Base-by-base conservation (phyloP, 2,113 vertebrate genomes). In the Cromileptes altivelis region DNA sequence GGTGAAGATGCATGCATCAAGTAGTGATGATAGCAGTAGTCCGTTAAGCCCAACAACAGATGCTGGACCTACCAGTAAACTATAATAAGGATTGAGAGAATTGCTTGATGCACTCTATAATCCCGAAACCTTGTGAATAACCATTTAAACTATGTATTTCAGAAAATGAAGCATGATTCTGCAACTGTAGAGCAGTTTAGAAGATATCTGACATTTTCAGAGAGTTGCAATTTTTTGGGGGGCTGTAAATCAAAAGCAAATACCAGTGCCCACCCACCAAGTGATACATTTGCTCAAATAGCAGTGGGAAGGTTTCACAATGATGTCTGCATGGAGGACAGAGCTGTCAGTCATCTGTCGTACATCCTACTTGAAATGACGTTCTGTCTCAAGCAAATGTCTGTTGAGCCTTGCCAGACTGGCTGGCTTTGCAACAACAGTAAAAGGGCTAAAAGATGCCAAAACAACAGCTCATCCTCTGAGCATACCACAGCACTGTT, bases 301-400 rank as follows among this genome's bases (percentile, higher is more conserved):
- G 57, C 82, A 30, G 57, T 58, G 42, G 74, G 70, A 85, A 45
- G 14, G 45, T 49, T 50, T 62, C 15, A 78, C 63, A 78, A 11
- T 72, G 23, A 74, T 76, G 82, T 80, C 58, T 77, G 27, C 55
- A n/a, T 64, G 42, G 63, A 68, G 70, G 25, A 27, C 55, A 71
- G 53, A 78, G 19, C 55, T 78, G 74, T 83, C 85, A 85, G 40
- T 89, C 86, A 85, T 80, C 69, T 76, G 56, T 56, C 27, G 45
- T 63, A 68, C 60, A 37, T 85, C 75, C 56, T 40, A 50, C 68
- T 86, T 49, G 49, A 81, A 80, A 79, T 81, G 76, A 67, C 25
- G 23, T 47, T 84, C 70, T 72, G 57, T 72, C 53, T 65, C 25
- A 60, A 76, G 57, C 14, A 71, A 80, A 81, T 40, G 45, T 50